Conservation (phyloP, 1,140 invertebrate species). For the Listronotus bonariensis region DNA sequence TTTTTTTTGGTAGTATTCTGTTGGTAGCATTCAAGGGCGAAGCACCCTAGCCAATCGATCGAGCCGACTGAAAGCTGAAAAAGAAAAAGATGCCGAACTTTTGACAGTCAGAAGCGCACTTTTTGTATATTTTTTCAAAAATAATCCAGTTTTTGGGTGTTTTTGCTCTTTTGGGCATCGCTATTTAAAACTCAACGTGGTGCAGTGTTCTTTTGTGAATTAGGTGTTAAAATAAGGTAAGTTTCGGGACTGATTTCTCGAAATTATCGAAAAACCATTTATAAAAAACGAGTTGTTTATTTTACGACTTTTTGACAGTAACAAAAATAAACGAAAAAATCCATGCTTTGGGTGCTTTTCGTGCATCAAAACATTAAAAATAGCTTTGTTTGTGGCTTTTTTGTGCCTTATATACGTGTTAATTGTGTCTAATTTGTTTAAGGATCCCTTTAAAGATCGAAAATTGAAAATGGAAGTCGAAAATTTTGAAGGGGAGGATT, state of each 20-base stretch:
- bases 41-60: slow-evolving; percentile 37
- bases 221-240: slow-evolving; percentile 7
- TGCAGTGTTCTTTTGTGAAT: slow-evolving; percentile 13
- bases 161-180: slow-evolving; percentile 41
- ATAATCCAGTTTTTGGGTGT: slow-evolving; percentile 37
- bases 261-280: slow-evolving; percentile 25
- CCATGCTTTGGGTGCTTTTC: slow-evolving; percentile 8
- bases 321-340: slow-evolving; percentile 40
- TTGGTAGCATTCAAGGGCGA: slow-evolving; percentile 21
- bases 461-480: slow-evolving; percentile 32
- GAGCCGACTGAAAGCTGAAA: slow-evolving; percentile 14
- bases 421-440: slow-evolving; percentile 1
- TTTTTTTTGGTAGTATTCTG: slow-evolving; percentile 13
- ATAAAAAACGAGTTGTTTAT: slow-evolving; percentile 45
- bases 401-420: slow-evolving; percentile 7
- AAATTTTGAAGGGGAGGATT: slow-evolving; percentile 42
- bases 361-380: slow-evolving; percentile 19
- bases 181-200: slow-evolving; percentile 39
- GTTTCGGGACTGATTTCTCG: background rate
- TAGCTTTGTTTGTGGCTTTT: slow-evolving; percentile 26
- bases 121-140: slow-evolving; percentile 51
- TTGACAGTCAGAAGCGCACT: slow-evolving; percentile 49
- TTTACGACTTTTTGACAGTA: slow-evolving; percentile 46
- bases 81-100: slow-evolving; percentile 41
- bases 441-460: background rate